Evolutionary conservation across 2,888 invertebrate genomes (phyloP).

Genomic region (Agriopis aurantiaria): DNA sequence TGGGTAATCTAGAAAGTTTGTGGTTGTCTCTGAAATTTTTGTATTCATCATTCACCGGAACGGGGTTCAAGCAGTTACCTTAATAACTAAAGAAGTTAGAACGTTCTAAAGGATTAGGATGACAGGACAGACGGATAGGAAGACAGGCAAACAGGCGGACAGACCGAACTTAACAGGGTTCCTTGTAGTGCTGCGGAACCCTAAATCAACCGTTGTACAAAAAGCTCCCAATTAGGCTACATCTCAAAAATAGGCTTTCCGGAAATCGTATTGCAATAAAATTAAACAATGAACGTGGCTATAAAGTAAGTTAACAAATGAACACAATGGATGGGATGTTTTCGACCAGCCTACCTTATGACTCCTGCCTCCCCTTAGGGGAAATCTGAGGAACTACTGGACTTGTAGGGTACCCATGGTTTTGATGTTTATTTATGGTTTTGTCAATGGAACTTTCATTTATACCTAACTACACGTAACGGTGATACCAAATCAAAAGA

Average conservation of each 20-base stretch:
- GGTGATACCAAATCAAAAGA: no score
- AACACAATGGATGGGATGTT: slow-evolving; percentile 37
- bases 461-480: no score
- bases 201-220: neutral
- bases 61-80: no score
- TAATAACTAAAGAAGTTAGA: no score
- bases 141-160: no score
- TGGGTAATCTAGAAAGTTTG: slow-evolving; percentile 4
- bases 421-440: neutral
- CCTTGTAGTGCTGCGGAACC: no score
- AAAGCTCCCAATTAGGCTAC: neutral
- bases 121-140: no score
- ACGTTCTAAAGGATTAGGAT: no score
- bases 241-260: slow-evolving; percentile 4
- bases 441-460: no score
- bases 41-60: neutral
- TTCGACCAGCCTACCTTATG: slow-evolving; percentile 19
- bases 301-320: slow-evolving; percentile 42
- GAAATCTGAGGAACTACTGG: slow-evolving; percentile 34
- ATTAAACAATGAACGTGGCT: slow-evolving; percentile 42
- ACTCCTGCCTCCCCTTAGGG: slow-evolving; percentile 33
- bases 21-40: neutral
- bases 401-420: slow-evolving; percentile 29
- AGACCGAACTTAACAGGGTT: no score
- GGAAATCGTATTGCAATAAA: slow-evolving; percentile 31